Evolutionary conservation across 2,797 vertebrate genomes (phyloP).

Genomic region (Lacerta bilineata): DNA sequence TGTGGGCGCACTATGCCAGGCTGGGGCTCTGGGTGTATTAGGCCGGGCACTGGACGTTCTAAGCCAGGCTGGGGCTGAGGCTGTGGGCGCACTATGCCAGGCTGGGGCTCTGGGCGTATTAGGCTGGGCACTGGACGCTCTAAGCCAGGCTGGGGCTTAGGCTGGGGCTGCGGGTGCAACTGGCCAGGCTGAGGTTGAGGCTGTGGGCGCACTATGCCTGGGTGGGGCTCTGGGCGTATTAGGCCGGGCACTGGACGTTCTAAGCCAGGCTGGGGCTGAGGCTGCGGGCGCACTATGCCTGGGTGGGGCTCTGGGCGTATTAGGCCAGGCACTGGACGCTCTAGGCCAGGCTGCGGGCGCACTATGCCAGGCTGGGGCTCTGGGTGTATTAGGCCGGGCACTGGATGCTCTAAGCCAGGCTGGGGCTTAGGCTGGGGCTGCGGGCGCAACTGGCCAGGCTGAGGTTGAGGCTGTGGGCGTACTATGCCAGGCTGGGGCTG

Average conservation of each 20-base stretch:
- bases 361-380: background rate
- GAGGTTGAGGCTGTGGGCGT: accelerated
- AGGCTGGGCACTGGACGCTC: background rate
- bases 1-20: background rate
- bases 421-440: slow-evolving; percentile 42
- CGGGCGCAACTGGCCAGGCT: background rate
- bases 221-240: background rate
- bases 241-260: background rate
- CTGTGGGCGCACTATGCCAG: background rate
- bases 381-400: background rate
- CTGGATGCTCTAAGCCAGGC: slow-evolving; percentile 10
- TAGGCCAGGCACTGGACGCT: slow-evolving; percentile 8
- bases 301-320: background rate
- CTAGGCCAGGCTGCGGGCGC: background rate
- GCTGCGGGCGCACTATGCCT: background rate
- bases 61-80: background rate
- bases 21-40: no score
- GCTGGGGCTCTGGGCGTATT: background rate
- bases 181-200: accelerated
- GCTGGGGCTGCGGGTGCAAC: no score
- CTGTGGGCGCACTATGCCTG: no score
- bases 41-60: background rate
- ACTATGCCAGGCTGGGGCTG: background rate
- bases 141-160: background rate
- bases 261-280: background rate